Conservation (phyloP, 2,797 vertebrate species). For the Acridotheres tristis region DNA sequence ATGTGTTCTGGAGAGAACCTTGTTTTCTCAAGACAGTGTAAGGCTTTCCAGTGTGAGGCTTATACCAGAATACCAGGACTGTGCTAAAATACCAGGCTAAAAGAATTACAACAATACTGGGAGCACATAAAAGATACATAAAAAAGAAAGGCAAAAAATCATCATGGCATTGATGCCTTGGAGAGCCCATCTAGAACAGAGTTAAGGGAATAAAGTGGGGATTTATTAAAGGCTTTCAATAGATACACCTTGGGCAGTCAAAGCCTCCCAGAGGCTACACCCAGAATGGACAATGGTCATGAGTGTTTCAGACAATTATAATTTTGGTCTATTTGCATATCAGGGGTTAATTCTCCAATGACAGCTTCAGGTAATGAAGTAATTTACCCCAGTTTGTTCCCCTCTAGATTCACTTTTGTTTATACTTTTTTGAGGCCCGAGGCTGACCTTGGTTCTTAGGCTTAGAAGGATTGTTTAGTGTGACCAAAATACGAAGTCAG, state of each 20-base stretch:
- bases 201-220: not conserved
- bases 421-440: not conserved
- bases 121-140: not conserved
- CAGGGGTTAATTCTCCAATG: not conserved
- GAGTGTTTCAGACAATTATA: not conserved
- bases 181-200: not conserved
- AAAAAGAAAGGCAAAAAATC: not conserved
- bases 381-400: too few relatives aligned
- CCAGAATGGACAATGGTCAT: accelerated
- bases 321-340: not conserved
- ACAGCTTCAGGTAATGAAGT: not conserved
- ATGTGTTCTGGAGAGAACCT: not conserved
- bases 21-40: not conserved
- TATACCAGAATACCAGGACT: not conserved
- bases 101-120: not conserved
- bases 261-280: not conserved
- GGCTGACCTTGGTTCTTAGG: too few relatives aligned
- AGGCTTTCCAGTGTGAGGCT: not conserved
- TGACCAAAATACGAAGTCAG: not conserved
- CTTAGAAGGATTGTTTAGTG: too few relatives aligned
- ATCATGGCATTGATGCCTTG: not conserved
- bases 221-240: not conserved
- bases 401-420: not conserved
- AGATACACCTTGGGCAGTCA: not conserved
- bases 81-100: not conserved